Conservation (phyloP, 2,797 vertebrate genomes). For the Gymnodraco acuticeps region DNA sequence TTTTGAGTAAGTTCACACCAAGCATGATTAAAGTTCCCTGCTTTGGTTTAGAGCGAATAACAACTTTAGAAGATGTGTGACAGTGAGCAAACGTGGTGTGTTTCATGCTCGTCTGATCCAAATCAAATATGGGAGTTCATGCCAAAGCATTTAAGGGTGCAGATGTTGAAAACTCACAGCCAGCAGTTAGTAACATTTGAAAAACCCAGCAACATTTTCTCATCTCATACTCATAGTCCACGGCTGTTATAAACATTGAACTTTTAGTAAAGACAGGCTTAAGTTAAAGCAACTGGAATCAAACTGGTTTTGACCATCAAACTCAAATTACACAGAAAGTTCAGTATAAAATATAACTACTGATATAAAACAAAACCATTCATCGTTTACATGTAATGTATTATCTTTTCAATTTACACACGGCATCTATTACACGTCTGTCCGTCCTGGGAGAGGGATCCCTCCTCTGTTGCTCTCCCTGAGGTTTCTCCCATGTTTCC, state of each 20-base stretch:
- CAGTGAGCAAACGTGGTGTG: neutral
- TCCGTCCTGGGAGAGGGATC: too few species aligned
- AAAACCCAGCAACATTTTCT: neutral
- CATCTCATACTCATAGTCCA: neutral
- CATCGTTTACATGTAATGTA: too few species aligned
- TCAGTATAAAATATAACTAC: neutral
- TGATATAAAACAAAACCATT: neutral
- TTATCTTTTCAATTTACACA: too few species aligned
- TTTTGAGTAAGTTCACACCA: neutral
- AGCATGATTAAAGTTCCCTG: conserved; percentile 1
- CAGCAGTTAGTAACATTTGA: neutral
- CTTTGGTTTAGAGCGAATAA: neutral
- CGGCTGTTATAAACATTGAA: neutral
- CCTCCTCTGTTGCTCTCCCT: too few species aligned
- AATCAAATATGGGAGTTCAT: neutral
- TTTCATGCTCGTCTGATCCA: neutral
- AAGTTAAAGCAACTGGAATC: neutral
- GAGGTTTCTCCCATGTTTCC: too few species aligned
- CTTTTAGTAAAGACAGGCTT: neutral
- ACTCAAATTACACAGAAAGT: too few species aligned
- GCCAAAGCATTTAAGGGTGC: neutral
- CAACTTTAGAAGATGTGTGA: neutral
- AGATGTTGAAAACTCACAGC: neutral
- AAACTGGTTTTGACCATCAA: neutral
- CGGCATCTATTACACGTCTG: too few species aligned